Conservation (phyloP, 2,113 vertebrate species). For the Menura novaehollandiae region DNA sequence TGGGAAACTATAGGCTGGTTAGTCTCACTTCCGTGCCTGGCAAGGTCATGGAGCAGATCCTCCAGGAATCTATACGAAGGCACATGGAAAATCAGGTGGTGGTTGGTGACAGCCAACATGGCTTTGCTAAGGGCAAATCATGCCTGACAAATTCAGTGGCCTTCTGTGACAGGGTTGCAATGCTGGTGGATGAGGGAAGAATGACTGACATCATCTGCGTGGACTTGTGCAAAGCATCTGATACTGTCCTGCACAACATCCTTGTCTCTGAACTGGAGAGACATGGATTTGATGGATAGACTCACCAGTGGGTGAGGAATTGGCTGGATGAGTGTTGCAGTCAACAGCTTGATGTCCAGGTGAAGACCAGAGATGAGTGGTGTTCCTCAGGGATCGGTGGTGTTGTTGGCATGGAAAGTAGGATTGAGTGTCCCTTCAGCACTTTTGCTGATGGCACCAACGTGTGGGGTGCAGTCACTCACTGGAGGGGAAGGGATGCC, state of each 20-base stretch:
- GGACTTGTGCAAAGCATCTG: neutral
- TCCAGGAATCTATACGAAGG: neutral
- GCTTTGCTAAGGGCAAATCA: neutral
- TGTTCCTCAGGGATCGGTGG: neutral
- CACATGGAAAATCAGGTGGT: neutral
- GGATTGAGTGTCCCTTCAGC: neutral
- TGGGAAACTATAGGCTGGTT: neutral
- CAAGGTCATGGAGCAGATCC: neutral
- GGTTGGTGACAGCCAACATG: neutral
- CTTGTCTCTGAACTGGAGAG: too few relatives aligned
- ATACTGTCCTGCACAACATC: too few relatives aligned
- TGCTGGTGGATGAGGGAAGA: neutral
- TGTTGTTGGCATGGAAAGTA: neutral
- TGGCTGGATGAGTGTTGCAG: neutral
- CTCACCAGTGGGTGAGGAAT: neutral
- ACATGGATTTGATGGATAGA: too few relatives aligned
- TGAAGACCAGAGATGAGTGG: neutral
- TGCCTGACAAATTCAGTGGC: neutral
- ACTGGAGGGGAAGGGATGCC: neutral
- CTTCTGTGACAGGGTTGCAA: neutral
- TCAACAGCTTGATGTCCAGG: neutral
- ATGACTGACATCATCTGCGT: neutral
- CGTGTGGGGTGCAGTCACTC: neutral
- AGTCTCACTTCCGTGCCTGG: neutral
- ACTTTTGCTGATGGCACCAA: neutral